These are phyloP conservation scores for Gobiocypris rarus DNA, from an alignment of 2,113 vertebrate genomes.

Conservation along the genomic window DNA sequence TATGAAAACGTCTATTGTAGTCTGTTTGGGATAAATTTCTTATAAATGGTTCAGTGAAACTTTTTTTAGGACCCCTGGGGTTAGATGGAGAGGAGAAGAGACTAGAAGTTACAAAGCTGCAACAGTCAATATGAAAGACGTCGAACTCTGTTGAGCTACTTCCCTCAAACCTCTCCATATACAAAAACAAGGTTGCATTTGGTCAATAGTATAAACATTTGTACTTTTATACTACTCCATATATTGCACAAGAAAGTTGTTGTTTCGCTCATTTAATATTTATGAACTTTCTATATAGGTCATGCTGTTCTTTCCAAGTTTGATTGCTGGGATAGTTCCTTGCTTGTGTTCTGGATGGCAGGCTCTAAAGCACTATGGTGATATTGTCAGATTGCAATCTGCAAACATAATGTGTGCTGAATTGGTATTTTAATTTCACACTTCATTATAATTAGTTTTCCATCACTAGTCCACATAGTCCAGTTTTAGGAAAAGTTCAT, in stretches of 20 bases:
- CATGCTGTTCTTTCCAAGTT: background rate
- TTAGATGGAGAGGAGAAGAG: background rate
- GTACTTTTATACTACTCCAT: background rate
- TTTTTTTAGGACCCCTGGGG: slow-evolving; percentile 12
- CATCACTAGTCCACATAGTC: too few relatives aligned
- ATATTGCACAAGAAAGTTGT: background rate
- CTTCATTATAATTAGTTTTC: too few relatives aligned
- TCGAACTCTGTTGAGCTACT: slow-evolving; percentile 3
- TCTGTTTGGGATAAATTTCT: background rate
- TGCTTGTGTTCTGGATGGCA: too few relatives aligned
- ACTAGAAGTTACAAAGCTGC: slow-evolving; percentile 3
- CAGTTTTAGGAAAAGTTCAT: too few relatives aligned
- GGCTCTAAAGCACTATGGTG: too few relatives aligned
- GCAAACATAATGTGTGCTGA: too few relatives aligned
- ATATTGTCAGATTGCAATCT: too few relatives aligned
- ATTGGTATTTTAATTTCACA: too few relatives aligned
- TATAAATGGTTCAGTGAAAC: background rate
- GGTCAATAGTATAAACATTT: background rate
- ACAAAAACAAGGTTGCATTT: background rate
- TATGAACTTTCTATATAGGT: background rate
- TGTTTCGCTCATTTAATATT: background rate
- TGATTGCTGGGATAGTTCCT: too few relatives aligned
- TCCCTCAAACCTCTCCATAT: background rate
- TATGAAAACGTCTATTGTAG: background rate
- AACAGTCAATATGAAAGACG: background rate